Percentiles rank a stretch among this genome's conserved stretches.
phyloP scores from a whole-genome alignment of 2,113 vertebrate species.

The Hassar affinis region DNA sequence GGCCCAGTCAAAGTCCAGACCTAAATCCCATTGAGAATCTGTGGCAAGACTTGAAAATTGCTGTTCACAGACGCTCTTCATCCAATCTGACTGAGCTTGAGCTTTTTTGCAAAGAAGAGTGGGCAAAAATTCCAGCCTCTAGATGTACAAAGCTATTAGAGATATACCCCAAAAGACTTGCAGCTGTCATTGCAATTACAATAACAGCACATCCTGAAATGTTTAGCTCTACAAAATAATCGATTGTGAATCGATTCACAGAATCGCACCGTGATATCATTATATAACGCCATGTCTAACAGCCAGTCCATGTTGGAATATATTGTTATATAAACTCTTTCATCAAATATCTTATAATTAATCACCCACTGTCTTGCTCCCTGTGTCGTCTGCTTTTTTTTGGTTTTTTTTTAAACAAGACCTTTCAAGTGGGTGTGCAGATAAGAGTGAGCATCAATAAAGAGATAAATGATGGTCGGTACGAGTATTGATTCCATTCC shows the following conservation, averaged over 20 bases:
- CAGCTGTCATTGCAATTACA: too few species aligned
- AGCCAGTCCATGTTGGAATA: background rate
- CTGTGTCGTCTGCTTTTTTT: background rate
- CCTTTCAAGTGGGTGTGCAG: background rate
- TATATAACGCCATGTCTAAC: background rate
- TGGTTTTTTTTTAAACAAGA: background rate
- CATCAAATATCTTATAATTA: background rate
- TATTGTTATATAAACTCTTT: background rate
- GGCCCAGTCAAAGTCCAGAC: too few species aligned
- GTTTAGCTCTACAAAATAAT: background rate
- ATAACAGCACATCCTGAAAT: background rate
- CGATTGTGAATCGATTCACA: background rate
- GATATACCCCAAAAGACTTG: too few species aligned
- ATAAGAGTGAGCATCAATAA: conserved; percentile 27
- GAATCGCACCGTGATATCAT: background rate
- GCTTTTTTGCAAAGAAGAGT: too few species aligned
- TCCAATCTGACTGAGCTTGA: too few species aligned
- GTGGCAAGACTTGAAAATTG: too few species aligned
- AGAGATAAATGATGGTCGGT: conserved; percentile 38
- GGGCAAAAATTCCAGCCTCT: too few species aligned
- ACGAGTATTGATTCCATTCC: conserved; percentile 32
- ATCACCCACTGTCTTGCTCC: background rate
- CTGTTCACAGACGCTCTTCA: too few species aligned
- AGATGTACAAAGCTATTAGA: too few species aligned
- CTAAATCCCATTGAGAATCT: too few species aligned